These are phyloP conservation scores for Lagocephalus sceleratus DNA, from an alignment of 2,797 vertebrate species.

Conservation along the genomic window DNA sequence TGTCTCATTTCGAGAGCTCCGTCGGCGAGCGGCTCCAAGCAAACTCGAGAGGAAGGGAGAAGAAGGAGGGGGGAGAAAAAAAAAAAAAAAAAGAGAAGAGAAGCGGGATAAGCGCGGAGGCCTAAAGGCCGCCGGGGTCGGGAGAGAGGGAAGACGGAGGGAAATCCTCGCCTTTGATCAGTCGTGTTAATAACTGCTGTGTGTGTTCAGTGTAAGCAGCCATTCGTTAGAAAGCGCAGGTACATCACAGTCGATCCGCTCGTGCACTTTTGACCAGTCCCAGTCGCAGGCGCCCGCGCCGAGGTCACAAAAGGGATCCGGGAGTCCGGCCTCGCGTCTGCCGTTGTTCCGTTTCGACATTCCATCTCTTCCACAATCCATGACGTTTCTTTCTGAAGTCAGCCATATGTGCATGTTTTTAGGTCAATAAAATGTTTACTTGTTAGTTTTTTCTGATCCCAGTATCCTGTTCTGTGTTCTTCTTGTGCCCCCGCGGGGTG, in stretches of 20 bases:
- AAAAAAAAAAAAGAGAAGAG: no score
- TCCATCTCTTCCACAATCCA: slow-evolving; percentile 57
- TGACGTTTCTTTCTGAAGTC: slow-evolving; percentile 49
- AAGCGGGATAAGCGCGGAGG: slow-evolving; percentile 13
- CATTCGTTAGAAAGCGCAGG: slow-evolving; percentile 48
- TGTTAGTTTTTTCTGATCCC: slow-evolving; percentile 54
- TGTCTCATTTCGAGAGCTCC: slow-evolving; percentile 56
- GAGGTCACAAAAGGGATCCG: slow-evolving; percentile 63
- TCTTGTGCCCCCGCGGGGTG: no score
- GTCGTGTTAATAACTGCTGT: slow-evolving; percentile 62
- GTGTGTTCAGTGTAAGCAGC: slow-evolving; percentile 50
- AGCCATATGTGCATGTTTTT: slow-evolving; percentile 78
- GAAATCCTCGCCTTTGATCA: slow-evolving; percentile 45
- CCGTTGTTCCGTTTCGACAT: slow-evolving; percentile 66
- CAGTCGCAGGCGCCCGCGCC: slow-evolving; percentile 36
- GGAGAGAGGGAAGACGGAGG: slow-evolving; percentile 26
- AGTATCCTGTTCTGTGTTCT: background rate
- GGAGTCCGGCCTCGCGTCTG: slow-evolving; percentile 57
- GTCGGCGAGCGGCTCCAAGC: slow-evolving; percentile 35
- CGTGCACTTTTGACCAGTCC: slow-evolving; percentile 66
- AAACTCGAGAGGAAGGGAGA: slow-evolving; percentile 14
- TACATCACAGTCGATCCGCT: slow-evolving; percentile 37
- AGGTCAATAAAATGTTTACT: slow-evolving; percentile 79
- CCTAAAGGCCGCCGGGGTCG: slow-evolving; percentile 31
- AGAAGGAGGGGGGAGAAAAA: no score